Conservation (phyloP, 2,797 vertebrate species). For the Mustela erminea region DNA sequence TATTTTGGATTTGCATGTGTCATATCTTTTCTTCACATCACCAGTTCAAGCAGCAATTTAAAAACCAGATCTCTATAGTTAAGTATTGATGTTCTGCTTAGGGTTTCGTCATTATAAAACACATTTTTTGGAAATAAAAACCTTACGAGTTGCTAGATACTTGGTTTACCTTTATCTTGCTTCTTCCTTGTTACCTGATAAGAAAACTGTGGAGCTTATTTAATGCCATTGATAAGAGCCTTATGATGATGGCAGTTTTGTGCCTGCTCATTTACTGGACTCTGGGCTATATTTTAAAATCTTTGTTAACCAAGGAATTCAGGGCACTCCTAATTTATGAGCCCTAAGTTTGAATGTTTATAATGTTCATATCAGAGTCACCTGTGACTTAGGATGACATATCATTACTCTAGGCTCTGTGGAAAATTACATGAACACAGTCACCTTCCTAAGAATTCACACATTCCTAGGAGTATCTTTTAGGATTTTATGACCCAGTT, state of each 20-base stretch:
- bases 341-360: slow-evolving; percentile 3
- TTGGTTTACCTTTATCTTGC: slow-evolving; percentile 69
- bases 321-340: not conserved
- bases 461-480: slow-evolving; percentile 39
- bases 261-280: slow-evolving; percentile 40
- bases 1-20: slow-evolving; percentile 39
- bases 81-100: slow-evolving; percentile 26
- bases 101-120: slow-evolving; percentile 50
- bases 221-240: slow-evolving; percentile 22
- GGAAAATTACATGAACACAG: slow-evolving; percentile 14
- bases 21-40: not conserved
- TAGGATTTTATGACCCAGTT: slow-evolving; percentile 26
- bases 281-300: not conserved
- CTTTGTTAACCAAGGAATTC: slow-evolving; percentile 18
- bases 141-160: slow-evolving; percentile 21
- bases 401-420: slow-evolving; percentile 25
- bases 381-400: not conserved
- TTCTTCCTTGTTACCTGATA: slow-evolving; percentile 35
- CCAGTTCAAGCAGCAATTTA: slow-evolving; percentile 10
- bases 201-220: slow-evolving; percentile 47
- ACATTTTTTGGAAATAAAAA: slow-evolving; percentile 50
- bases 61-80: not conserved
- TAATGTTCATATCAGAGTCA: slow-evolving; percentile 9
- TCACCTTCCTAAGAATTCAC: slow-evolving; percentile 50
- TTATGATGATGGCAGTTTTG: slow-evolving; percentile 39